Base-by-base conservation (phyloP, 2,888 invertebrate species). In the Sussaba pulchella region DNA sequence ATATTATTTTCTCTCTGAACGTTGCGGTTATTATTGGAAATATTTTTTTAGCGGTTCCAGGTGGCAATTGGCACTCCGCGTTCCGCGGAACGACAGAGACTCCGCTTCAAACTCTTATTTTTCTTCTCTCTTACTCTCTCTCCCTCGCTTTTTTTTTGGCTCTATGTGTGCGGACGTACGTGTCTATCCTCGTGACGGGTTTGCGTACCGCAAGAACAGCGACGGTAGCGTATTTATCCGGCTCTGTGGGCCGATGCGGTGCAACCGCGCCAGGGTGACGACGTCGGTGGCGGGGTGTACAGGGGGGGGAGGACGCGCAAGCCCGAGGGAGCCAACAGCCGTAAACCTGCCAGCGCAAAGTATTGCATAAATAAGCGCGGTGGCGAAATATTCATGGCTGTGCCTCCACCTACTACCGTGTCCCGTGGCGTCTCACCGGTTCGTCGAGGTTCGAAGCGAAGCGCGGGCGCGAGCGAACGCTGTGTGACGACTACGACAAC, bases 291-390 rank as follows among this genome's bases (percentile, higher is more conserved):
- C 61, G 59, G 50, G n/a, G 47, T 31, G 66, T 54, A 6, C 6
- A 6, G 31, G 6, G 31, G 31, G 31, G 31, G 31, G 31, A 31
- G 4, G 57, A 69, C 71, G 79, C 64, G 57, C 73, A 54, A 57
- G 14, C 74, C 81, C 79, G 87, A 88, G 87, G 85, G 88, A 87
- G 83, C 78, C 87, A 74, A 73, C 85, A 80, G 88, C 89, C 91
- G 91, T 91, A 92, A 92, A 91, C 87, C 91, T 91, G 91, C 91
- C 91, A 90, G 89, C 88, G 90, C 91, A 90, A 91, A 92, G 91
- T 91, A 91, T 92, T 92, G 91, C 91, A 92, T 92, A 92, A 92
- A 92, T 92, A 92, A 91, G 90, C 90, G 89, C 86, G 89, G 88
- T 86, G 89, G 89, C 91, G 91, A 92, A 92, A 92, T 92, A 91